phyloP scores from a whole-genome alignment of 2,888 invertebrate species.

The Apamea monoglypha region DNA sequence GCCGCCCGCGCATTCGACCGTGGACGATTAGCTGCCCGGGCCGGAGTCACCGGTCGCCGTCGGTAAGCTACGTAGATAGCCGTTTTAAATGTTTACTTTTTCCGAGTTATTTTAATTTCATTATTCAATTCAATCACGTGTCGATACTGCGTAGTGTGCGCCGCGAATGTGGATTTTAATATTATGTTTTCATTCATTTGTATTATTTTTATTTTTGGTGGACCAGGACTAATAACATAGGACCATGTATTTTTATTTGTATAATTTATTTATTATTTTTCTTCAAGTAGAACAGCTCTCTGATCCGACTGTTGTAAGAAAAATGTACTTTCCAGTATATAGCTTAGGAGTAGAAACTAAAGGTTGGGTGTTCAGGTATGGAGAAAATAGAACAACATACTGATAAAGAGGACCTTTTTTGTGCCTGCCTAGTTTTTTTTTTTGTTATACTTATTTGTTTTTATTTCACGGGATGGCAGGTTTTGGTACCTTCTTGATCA shows the following conservation, averaged over 20 bases:
- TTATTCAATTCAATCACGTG: conserved; percentile 10
- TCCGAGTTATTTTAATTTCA: conserved; percentile 40
- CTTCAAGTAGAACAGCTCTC: conserved; percentile 9
- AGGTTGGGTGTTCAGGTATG: not conserved
- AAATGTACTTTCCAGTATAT: not conserved
- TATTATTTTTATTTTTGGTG: conserved; percentile 36
- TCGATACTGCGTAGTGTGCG: not conserved
- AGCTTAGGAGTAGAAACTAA: conserved; percentile 2
- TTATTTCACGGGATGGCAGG: conserved; percentile 1
- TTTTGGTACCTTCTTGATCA: conserved; percentile 2
- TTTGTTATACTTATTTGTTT: conserved; percentile 1
- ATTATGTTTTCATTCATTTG: conserved; percentile 41
- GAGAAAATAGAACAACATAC: not conserved
- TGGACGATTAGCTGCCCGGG: conserved; percentile 48
- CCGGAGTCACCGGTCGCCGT: conserved; percentile 31
- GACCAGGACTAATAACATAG: conserved; percentile 45
- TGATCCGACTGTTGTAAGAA: not conserved
- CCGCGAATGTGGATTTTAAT: conserved; percentile 17
- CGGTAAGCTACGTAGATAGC: conserved; percentile 56
- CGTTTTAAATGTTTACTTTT: conserved; percentile 34
- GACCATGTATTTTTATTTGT: conserved; percentile 33
- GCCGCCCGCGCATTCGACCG: conserved; percentile 35
- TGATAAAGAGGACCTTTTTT: conserved; percentile 30
- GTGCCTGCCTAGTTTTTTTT: not conserved
- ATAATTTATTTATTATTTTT: conserved; percentile 41